Evolutionary conservation across 2,113 vertebrate species (phyloP).

Genomic region (Aviceda subcristata): DNA sequence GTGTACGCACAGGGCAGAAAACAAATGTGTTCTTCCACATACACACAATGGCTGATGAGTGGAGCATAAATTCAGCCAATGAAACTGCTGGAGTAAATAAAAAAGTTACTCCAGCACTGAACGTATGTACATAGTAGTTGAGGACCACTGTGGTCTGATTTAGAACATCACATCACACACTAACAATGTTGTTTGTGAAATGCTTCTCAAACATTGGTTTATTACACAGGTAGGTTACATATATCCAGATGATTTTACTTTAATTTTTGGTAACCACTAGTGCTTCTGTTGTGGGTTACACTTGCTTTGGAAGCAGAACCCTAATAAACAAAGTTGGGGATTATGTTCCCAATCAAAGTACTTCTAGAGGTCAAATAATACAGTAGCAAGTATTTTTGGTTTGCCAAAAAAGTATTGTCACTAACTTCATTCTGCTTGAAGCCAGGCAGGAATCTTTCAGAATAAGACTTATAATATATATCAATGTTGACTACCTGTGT

Average conservation of each 20-base stretch:
- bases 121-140: slow-evolving; percentile 71
- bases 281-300: neutral
- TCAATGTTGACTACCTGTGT: slow-evolving; percentile 6
- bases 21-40: slow-evolving; percentile 21
- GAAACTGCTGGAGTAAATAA: slow-evolving; percentile 70
- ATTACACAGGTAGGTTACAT: slow-evolving; percentile 43
- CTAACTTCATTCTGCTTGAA: neutral
- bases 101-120: slow-evolving; percentile 71
- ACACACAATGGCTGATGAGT: slow-evolving; percentile 28
- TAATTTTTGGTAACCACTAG: neutral
- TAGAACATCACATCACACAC: slow-evolving; percentile 76
- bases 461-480: neutral
- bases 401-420: neutral
- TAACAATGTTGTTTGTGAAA: slow-evolving; percentile 75
- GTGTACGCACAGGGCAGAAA: neutral
- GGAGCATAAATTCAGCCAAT: slow-evolving; percentile 39
- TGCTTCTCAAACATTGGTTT: slow-evolving; percentile 42
- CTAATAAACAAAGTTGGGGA: neutral
- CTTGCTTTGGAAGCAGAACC: slow-evolving; percentile 17
- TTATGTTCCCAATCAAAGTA: neutral
- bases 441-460: neutral
- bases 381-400: slow-evolving; percentile 2
- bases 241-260: neutral
- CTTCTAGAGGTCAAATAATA: neutral
- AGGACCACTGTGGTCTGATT: slow-evolving; percentile 82